Base-by-base conservation (phyloP, 2,888 invertebrate species). In the Operophtera brumata region DNA sequence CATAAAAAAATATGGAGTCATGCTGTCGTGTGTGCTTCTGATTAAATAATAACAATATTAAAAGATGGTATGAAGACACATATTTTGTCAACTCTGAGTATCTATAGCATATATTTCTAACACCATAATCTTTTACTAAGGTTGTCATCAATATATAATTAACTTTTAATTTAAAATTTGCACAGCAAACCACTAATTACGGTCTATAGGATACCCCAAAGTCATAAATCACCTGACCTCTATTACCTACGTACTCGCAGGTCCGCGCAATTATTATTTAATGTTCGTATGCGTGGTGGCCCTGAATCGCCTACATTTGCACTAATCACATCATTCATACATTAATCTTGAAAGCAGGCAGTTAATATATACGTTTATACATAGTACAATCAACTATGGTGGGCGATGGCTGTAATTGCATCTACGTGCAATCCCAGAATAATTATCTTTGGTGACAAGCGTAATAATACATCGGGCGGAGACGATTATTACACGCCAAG, bases 391-490 rank as follows among this genome's bases (percentile, higher is more conserved):
- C 64, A 59, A 55, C 57, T 54, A 59, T 64, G 61, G 65, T 20
- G 73, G 72, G 68, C 69, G 63, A 20, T 20, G 64, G 56, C 60
- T 55, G 65, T 82, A 83, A 86, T 84, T 80, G 80, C 79, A 79
- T 81, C 73, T 82, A 76, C 78, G 73, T 82, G 80, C 83, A 85
- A 82, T 83, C 76, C 77, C 71, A 73, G 71, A 71, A 77, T 81
- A 81, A 85, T 85, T 84, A 85, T 80, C 73, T 78, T 75, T 75
- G 70, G 70, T 76, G 78, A 75, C 82, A 78, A 80, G 73, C 75
- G 75, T 77, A 79, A 83, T 81, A 79, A 78, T 73, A 73, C 65
- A 69, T 67, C 32, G 54, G 70, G 69, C 70, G 67, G 70, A 67
- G 65, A 65, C 59, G 59, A 69, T 74, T 67, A 76, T 80, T 80